These are phyloP conservation scores for Spisula solida DNA, from an alignment of 2,888 invertebrate species.

Conservation along the genomic window DNA sequence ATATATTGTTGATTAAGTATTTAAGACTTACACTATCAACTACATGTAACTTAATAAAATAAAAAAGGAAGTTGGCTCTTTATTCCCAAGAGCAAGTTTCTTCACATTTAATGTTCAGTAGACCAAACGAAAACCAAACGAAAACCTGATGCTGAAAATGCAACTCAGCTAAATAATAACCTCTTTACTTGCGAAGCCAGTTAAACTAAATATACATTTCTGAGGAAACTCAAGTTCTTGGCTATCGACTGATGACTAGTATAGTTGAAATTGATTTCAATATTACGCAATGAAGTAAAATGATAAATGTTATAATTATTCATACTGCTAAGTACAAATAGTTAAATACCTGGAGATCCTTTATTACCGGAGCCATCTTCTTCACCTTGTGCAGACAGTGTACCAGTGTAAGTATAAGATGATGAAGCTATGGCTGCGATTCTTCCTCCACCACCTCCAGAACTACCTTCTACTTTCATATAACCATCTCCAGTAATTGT, in stretches of 20 bases:
- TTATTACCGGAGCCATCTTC: slow-evolving; percentile 38
- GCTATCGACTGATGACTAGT: neutral
- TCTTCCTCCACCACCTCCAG: slow-evolving; percentile 74
- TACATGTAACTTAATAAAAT: no score
- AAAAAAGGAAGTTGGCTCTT: no score
- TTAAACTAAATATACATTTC: neutral
- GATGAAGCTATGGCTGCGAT: slow-evolving; percentile 46
- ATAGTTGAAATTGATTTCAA: neutral
- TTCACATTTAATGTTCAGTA: no score
- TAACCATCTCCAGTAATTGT: slow-evolving; percentile 72
- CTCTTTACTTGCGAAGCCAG: neutral
- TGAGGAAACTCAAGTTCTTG: neutral
- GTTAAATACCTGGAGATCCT: slow-evolving; percentile 51
- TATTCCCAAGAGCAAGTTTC: no score
- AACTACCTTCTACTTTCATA: slow-evolving; percentile 69
- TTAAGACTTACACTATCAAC: no score
- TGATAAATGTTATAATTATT: neutral
- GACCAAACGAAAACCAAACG: no score
- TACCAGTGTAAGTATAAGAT: slow-evolving; percentile 61
- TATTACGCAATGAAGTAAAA: neutral
- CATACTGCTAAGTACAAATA: neutral
- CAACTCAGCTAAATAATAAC: no score
- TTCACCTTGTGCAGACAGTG: slow-evolving; percentile 53
- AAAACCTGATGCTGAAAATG: no score
- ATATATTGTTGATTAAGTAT: no score